Conservation (phyloP, 1,140 invertebrate species). For the Pachyrhynchus sulphureomaculatus region DNA sequence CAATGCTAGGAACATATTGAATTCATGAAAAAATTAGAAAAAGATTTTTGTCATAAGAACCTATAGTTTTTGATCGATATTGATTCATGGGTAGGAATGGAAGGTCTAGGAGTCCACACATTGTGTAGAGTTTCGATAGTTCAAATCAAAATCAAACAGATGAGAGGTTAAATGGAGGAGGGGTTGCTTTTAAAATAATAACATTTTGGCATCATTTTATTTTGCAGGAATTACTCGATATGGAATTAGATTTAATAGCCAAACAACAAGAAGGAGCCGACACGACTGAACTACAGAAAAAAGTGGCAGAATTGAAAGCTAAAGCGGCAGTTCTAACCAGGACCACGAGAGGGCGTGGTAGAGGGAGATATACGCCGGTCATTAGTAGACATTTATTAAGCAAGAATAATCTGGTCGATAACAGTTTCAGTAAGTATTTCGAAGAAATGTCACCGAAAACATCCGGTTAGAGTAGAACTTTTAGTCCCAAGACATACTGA, state of each 20-base stretch:
- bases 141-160: too few relatives aligned
- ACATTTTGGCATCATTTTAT: too few relatives aligned
- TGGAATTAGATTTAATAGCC: constrained; percentile 83
- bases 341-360: constrained; percentile 25
- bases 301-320: constrained; percentile 69
- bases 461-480: not conserved
- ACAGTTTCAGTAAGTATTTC: constrained; percentile 25
- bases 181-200: too few relatives aligned
- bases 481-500: not conserved
- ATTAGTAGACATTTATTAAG: constrained; percentile 44
- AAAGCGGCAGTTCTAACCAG: constrained; percentile 36
- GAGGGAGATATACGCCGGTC: constrained; percentile 47
- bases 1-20: too few relatives aligned
- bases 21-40: too few relatives aligned
- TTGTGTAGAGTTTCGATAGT: too few relatives aligned
- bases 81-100: too few relatives aligned
- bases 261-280: constrained; percentile 73
- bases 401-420: constrained; percentile 48
- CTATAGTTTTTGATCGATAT: too few relatives aligned
- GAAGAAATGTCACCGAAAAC: not conserved
- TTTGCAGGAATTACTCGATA: constrained; percentile 85
- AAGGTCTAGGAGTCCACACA: too few relatives aligned
- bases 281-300: constrained; percentile 69
- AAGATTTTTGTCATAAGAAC: too few relatives aligned
- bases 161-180: too few relatives aligned